Percentiles rank a stretch among this genome's conserved stretches.
These are phyloP conservation scores for Menidia beryllina DNA, from an alignment of 2,113 vertebrate genomes.

Conservation along the genomic window DNA sequence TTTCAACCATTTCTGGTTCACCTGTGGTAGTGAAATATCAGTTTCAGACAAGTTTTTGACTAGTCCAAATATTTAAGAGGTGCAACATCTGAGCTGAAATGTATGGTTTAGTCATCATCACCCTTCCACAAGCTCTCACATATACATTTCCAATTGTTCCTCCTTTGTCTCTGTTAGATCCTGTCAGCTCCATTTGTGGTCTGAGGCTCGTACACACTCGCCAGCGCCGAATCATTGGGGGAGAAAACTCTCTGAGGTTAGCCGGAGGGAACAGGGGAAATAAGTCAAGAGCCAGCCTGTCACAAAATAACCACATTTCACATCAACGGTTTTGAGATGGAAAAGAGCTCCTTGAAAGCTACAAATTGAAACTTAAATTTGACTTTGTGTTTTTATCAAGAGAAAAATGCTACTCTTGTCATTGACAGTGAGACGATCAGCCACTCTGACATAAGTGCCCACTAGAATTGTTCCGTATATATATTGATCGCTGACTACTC, in stretches of 20 bases:
- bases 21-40: slow-evolving; percentile 12
- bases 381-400: neutral
- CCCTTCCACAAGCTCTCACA: slow-evolving; percentile 29
- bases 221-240: slow-evolving; percentile 95
- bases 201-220: slow-evolving; percentile 88
- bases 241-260: slow-evolving; percentile 96
- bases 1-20: slow-evolving; percentile 8
- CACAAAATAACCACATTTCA: slow-evolving; percentile 33
- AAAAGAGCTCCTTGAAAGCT: slow-evolving; percentile 32
- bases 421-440: neutral
- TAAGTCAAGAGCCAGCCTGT: slow-evolving; percentile 21
- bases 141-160: slow-evolving; percentile 28
- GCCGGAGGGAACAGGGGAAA: slow-evolving; percentile 36
- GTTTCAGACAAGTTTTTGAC: slow-evolving; percentile 41
- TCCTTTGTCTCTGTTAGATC: slow-evolving; percentile 82
- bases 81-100: slow-evolving; percentile 34
- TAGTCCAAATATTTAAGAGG: slow-evolving; percentile 57
- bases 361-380: neutral
- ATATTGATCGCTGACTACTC: neutral
- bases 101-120: slow-evolving; percentile 62
- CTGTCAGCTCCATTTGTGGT: slow-evolving; percentile 87
- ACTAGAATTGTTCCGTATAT: neutral
- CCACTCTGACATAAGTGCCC: neutral
- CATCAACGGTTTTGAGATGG: slow-evolving; percentile 4
- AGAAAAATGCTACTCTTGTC: neutral